Evolutionary conservation across 2,888 invertebrate species (phyloP).

Genomic region (Coenonympha glycerion): DNA sequence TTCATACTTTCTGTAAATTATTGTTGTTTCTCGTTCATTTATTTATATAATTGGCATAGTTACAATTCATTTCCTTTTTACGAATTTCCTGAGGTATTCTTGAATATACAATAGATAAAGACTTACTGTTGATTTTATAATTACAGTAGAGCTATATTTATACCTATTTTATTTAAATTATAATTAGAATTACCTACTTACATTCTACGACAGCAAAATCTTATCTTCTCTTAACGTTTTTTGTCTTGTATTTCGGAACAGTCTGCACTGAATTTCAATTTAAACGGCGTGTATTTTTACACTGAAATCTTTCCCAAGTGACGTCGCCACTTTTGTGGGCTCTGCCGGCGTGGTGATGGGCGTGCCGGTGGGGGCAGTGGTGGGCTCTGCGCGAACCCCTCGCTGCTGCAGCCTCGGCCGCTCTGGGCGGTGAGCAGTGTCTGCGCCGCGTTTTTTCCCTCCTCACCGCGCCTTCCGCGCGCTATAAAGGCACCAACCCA

Average conservation of each 20-base stretch:
- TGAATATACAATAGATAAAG: not conserved
- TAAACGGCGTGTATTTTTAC: not conserved
- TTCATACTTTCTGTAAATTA: too few species aligned
- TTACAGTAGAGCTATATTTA: not conserved
- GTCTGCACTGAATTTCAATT: not conserved
- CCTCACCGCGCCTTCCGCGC: constrained; percentile 45
- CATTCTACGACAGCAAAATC: not conserved
- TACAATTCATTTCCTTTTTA: not conserved
- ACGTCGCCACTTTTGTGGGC: constrained; percentile 20
- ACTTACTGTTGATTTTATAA: not conserved
- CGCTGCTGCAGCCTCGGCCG: constrained; percentile 40
- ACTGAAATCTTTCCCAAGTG: constrained; percentile 24
- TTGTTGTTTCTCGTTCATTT: not conserved
- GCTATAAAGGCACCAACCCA: constrained; percentile 88
- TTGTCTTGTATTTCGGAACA: not conserved
- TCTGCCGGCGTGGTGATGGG: constrained; percentile 25
- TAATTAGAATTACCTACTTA: too few species aligned
- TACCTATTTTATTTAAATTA: not conserved
- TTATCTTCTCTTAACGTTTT: not conserved
- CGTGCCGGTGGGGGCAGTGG: constrained; percentile 30
- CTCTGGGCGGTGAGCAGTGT: constrained; percentile 41
- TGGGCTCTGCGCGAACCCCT: constrained; percentile 44
- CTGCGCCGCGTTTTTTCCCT: constrained; percentile 38
- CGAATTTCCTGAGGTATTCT: not conserved
- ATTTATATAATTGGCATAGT: not conserved